A percentile compares a stretch with the other conserved stretches of the same genome.
phyloP scores from a whole-genome alignment of 2,113 vertebrate species.

The Zosterops pallidus region DNA sequence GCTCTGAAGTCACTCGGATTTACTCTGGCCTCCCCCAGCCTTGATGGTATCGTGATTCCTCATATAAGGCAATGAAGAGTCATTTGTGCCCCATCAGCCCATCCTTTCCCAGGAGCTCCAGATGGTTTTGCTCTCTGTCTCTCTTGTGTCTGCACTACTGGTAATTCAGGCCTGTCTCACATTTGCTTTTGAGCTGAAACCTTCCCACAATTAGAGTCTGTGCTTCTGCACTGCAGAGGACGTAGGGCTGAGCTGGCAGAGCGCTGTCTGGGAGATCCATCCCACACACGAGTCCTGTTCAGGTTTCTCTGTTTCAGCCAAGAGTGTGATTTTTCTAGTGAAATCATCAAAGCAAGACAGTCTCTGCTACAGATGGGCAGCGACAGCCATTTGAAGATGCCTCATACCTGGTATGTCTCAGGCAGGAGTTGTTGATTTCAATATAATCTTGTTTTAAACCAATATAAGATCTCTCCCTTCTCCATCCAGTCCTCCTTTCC shows the following conservation, averaged over 20 bases:
- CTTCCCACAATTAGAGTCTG: slow-evolving; percentile 38
- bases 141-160: slow-evolving; percentile 11
- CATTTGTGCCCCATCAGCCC: slow-evolving; percentile 26
- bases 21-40: not conserved
- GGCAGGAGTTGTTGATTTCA: not conserved
- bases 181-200: slow-evolving; percentile 20
- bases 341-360: slow-evolving; percentile 34
- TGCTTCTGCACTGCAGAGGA: slow-evolving; percentile 20
- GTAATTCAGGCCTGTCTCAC: slow-evolving; percentile 48
- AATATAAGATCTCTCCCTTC: not conserved
- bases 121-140: slow-evolving; percentile 46
- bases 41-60: not conserved
- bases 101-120: slow-evolving; percentile 37
- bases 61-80: not conserved
- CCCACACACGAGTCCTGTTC: slow-evolving; percentile 6
- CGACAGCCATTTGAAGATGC: not conserved
- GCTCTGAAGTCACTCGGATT: not conserved
- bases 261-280: not conserved
- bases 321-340: slow-evolving; percentile 38
- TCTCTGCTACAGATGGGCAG: not conserved
- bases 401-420: not conserved
- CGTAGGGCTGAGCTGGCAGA: slow-evolving; percentile 46
- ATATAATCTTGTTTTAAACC: not conserved
- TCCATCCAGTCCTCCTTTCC: not conserved
- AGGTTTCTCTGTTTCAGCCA: slow-evolving; percentile 49